Evolutionary conservation across 1,140 invertebrate genomes (phyloP).

Genomic region (Hycleus cichorii): DNA sequence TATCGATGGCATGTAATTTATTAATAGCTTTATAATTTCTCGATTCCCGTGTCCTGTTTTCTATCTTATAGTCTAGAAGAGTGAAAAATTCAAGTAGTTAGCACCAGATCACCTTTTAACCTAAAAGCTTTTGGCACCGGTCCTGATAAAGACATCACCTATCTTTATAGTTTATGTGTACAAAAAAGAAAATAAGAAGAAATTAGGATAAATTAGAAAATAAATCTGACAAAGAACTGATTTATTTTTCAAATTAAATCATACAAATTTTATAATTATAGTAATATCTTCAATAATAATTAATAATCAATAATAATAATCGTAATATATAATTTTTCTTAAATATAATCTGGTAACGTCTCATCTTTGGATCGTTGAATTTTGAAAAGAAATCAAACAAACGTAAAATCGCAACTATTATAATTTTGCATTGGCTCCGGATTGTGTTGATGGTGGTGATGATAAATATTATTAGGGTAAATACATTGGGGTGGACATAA

Average conservation of each 20-base stretch:
- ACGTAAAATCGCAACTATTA: neutral
- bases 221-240: too few species aligned
- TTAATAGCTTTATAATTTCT: slow-evolving; percentile 23
- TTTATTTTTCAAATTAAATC: too few species aligned
- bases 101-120: slow-evolving; percentile 44
- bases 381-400: neutral
- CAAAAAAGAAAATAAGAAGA: too few species aligned
- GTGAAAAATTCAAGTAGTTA: slow-evolving; percentile 41
- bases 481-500: neutral
- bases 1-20: slow-evolving; percentile 1
- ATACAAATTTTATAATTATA: too few species aligned
- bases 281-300: neutral
- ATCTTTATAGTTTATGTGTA: too few species aligned
- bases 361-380: slow-evolving; percentile 1
- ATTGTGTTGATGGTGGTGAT: neutral
- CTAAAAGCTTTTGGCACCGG: slow-evolving; percentile 40
- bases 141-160: slow-evolving; percentile 21
- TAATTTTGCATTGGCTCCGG: neutral
- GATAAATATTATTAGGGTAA: neutral
- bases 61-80: slow-evolving; percentile 21
- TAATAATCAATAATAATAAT: neutral
- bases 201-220: too few species aligned
- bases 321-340: neutral
- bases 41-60: slow-evolving; percentile 19
- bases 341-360: neutral